Evolutionary conservation across 2,797 vertebrate genomes (phyloP).

Genomic region (Coregonus suidteri): DNA sequence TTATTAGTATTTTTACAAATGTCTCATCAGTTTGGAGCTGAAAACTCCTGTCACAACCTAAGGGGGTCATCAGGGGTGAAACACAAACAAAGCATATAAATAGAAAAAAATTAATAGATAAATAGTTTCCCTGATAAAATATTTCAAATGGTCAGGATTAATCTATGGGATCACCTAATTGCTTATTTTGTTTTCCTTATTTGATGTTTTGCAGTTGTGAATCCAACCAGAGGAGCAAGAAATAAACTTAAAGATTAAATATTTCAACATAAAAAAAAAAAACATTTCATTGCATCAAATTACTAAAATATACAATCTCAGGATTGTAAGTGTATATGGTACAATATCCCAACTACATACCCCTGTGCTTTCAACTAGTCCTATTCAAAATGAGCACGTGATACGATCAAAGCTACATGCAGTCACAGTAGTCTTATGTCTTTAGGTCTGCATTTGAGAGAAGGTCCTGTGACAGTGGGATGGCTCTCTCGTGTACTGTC

Average conservation of each 20-base stretch:
- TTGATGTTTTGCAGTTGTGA: constrained; percentile 19
- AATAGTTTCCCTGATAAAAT: constrained; percentile 60
- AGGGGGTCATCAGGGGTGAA: not conserved
- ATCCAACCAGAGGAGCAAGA: not conserved
- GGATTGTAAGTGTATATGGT: constrained; percentile 9
- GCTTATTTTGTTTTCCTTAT: not conserved
- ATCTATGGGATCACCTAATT: not conserved
- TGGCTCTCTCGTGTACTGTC: not conserved
- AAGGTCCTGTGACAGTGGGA: constrained; percentile 3
- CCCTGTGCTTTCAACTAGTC: constrained; percentile 18
- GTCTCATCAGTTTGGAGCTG: not conserved
- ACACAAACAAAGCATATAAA: constrained; percentile 39
- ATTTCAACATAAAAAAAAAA: not conserved
- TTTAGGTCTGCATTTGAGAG: constrained; percentile 14
- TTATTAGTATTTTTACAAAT: not conserved
- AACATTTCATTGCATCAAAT: not conserved
- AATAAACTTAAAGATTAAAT: not conserved
- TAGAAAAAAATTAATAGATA: constrained; percentile 62
- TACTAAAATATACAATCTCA: not conserved
- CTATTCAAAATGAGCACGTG: constrained; percentile 20
- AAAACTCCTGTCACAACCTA: constrained; percentile 1
- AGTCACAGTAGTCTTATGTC: constrained; percentile 61
- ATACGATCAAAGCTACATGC: constrained; percentile 9
- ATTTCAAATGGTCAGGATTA: constrained; percentile 6
- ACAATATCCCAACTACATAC: constrained; percentile 43